Base-by-base conservation (phyloP, 2,888 invertebrate genomes). In the Agriopis aurantiaria region DNA sequence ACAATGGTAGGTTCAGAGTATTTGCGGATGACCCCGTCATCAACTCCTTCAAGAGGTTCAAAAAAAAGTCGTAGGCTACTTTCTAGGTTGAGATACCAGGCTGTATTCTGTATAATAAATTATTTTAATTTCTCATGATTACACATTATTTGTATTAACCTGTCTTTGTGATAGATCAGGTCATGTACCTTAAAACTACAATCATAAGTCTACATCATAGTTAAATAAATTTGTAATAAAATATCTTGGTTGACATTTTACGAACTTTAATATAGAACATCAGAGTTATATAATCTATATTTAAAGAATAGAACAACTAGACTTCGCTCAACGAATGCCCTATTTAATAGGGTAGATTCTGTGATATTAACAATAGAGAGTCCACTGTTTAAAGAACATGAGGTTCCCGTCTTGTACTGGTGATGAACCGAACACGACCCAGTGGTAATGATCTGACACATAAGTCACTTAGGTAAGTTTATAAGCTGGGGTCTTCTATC, bases 11-110 rank as follows among this genome's bases (percentile, higher is more conserved):
- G 72, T 74, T 87, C 3, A 87, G 82, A 75, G 89, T 83, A 51
- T 94, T 94, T 57, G 93, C 94, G 8, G 85, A 93, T 60, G 94
- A 94, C 72, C 91, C 91, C 48, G 68, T 94, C 14, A 88, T 91
- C 12, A 92, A 92, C 56, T 80, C 81, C 4, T 88, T 91, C 10
- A 92, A 83, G 73, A 87, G 85, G 71, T 80, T 82, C 43, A 89
- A 85, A 75, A 88, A 82, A 81, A 81, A 80, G 63, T 41, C 49
- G 33, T 64, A 69, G 60, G 69, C 55, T 23, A 17, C 51, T 65
- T 62, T 72, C 55, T 72, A 71, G 73, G 67, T 66, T 69, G 73
- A 58, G 45, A 52, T 17, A 68, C 68, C 69, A 68, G 72, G 72
- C 62, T 73, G 45, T 65, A 66, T 51, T 56, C 46, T 63, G 53